A percentile compares a stretch with the other conserved stretches of the same genome.
phyloP scores from a whole-genome alignment of 2,113 vertebrate genomes.

The Oceanodroma tethys region DNA sequence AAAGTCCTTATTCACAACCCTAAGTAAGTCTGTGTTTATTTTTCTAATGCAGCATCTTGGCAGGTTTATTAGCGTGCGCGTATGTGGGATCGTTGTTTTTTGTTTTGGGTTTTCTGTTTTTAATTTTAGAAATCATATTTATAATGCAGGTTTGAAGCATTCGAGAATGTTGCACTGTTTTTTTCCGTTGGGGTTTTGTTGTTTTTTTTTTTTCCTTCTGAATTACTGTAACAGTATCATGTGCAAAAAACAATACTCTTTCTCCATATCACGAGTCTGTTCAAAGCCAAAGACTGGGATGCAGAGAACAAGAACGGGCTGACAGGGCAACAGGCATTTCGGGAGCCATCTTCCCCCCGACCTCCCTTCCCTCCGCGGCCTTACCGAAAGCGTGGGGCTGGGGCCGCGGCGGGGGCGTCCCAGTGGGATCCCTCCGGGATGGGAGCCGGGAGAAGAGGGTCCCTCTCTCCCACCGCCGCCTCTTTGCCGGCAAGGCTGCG shows the following conservation, averaged over 20 bases:
- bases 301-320: background rate
- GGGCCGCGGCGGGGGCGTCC: background rate
- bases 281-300: slow-evolving; percentile 50
- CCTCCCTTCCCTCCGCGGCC: background rate
- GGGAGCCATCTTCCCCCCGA: background rate
- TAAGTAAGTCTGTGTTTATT: background rate
- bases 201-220: background rate
- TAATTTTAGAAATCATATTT: background rate
- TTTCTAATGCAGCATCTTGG: background rate
- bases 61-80: background rate
- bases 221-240: background rate
- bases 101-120: background rate
- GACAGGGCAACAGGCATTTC: background rate
- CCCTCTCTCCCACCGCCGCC: background rate
- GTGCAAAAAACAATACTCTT: background rate
- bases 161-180: slow-evolving; percentile 4
- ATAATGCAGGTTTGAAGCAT: background rate
- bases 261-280: background rate
- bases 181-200: background rate
- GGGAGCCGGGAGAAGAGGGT: no score
- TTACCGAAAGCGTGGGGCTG: background rate
- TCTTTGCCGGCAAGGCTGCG: background rate
- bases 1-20: background rate
- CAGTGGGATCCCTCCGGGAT: background rate
- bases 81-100: background rate